Conservation (phyloP, 2,888 invertebrate species). For the Caenorhabditis sp. region DNA sequence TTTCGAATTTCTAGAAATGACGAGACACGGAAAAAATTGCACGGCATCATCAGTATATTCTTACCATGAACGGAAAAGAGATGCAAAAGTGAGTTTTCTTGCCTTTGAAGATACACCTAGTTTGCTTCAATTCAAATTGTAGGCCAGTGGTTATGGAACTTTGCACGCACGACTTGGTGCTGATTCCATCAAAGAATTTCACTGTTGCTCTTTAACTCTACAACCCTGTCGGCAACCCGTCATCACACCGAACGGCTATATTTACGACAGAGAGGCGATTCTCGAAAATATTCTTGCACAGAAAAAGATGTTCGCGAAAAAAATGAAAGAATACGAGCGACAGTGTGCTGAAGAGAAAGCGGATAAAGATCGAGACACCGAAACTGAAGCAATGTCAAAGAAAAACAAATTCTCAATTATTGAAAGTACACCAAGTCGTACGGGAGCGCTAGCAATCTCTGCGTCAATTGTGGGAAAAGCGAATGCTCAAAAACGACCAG, state of each 20-base stretch:
- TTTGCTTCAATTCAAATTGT: background rate
- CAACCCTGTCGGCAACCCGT: constrained; percentile 86
- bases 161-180: constrained; percentile 82
- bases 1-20: constrained; percentile 70
- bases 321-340: constrained; percentile 86
- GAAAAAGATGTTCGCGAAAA: constrained; percentile 87
- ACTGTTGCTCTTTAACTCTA: constrained; percentile 93
- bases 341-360: constrained; percentile 57
- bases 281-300: constrained; percentile 91
- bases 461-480: background rate
- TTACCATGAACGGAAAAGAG: constrained; percentile 95
- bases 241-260: constrained; percentile 80
- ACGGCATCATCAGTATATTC: constrained; percentile 98
- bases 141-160: constrained; percentile 83
- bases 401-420: constrained; percentile 28
- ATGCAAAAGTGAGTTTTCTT: constrained; percentile 78
- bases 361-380: constrained; percentile 32
- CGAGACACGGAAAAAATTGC: constrained; percentile 93
- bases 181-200: constrained; percentile 92
- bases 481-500: constrained; percentile 33
- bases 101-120: no score
- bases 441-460: constrained; percentile 17
- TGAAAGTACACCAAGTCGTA: constrained; percentile 40
- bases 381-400: constrained; percentile 18
- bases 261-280: constrained; percentile 96